Base-by-base conservation (phyloP, 2,797 vertebrate species). In the Phoeniculus purpureus region DNA sequence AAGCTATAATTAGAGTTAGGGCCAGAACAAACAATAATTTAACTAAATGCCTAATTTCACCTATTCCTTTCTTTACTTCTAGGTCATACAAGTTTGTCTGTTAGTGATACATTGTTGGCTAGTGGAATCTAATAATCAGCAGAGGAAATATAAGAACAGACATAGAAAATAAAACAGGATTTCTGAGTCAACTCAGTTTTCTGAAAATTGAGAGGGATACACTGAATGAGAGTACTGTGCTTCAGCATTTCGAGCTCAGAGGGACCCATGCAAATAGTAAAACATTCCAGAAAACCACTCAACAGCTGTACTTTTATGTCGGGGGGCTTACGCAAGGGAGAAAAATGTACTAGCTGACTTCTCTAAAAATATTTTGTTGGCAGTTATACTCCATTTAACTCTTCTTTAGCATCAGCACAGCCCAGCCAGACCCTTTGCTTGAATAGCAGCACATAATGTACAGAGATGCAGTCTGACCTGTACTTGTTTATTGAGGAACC, bases 221-320 rank as follows among this genome's bases (percentile, higher is more conserved):
- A 20, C 48, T 75, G 59, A 83, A 78, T 66, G 43, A 23, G 14
- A 84, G 20, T 62, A 54, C 25, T 80, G n/a, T 81, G 68, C 23
- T 45, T 94, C 66, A 81, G 56, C 56, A 52, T 76, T 94, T 83
- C 56, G 79, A 85, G 62, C 81, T 73, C 59, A 75, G 55, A 91
- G 14, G 51, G 37, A 90, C 48, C 78, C 70, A 34, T 34, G 40
- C 50, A 90, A 92, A 73, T 72, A 85, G 59, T 90, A 58, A 92
- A 94, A 79, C 81, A 87, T 95, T 87, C 88, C 94, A 83, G 76
- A 85, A 94, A 96, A 81, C 45, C 84, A 71, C 84, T 60, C 66
- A 89, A 77, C 81, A 94, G 92, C 93, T 96, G 93, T 93, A 75
- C 73, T 90, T 85, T 56, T 85, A 58, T 93, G 48, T 19, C 81